Evolutionary conservation across 1,140 invertebrate species (phyloP).

Genomic region (Hylaeus anthracinus): DNA sequence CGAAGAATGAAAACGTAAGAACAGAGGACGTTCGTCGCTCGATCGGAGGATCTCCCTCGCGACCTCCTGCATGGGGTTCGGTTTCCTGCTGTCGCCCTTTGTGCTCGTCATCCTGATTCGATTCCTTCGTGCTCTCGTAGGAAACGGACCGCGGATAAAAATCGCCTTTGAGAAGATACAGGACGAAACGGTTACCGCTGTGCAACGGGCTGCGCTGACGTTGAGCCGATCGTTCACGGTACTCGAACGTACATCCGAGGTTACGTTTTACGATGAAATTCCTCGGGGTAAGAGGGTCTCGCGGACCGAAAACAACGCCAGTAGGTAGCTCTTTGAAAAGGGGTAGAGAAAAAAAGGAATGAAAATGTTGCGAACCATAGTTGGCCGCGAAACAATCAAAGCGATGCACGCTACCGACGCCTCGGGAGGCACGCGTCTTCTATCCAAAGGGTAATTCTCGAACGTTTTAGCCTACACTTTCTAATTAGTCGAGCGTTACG

Average conservation of each 20-base stretch:
- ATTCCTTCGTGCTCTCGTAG: constrained; percentile 59
- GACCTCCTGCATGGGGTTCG: constrained; percentile 37
- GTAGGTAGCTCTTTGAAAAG: not conserved
- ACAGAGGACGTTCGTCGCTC: constrained; percentile 8
- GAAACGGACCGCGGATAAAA: constrained; percentile 66
- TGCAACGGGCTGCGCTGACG: constrained; percentile 32
- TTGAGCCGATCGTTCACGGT: constrained; percentile 49
- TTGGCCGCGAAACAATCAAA: not conserved
- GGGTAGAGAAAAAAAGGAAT: too few species aligned
- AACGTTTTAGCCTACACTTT: too few species aligned
- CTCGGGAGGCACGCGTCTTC: not conserved
- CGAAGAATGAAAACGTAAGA: not conserved
- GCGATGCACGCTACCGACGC: too few species aligned
- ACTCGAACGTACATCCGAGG: constrained; percentile 28
- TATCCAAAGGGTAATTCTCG: too few species aligned
- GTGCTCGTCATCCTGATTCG: constrained; percentile 66
- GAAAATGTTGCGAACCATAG: constrained; percentile 11
- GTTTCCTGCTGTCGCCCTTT: constrained; percentile 59
- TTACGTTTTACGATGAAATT: constrained; percentile 44
- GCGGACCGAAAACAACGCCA: not conserved
- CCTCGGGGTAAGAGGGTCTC: not conserved
- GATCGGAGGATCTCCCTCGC: constrained; percentile 10
- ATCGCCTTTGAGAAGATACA: constrained; percentile 62
- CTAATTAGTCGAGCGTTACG: too few species aligned
- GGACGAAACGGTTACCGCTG: constrained; percentile 49